Base-by-base conservation (phyloP, 2,113 vertebrate species). In the Emydura subglobosa region DNA sequence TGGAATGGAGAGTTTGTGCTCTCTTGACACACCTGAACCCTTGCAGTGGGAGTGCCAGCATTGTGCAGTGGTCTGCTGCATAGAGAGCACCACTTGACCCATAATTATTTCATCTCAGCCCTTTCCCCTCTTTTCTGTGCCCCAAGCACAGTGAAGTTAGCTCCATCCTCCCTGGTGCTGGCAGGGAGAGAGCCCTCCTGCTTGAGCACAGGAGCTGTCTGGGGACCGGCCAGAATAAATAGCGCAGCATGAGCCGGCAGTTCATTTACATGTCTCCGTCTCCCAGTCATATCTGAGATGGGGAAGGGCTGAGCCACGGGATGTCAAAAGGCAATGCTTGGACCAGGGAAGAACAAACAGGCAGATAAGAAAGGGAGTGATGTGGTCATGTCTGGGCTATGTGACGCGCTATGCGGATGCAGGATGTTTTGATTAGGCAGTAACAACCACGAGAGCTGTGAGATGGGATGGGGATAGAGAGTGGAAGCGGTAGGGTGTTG, bases 381-480 rank as follows among this genome's bases (percentile, higher is more conserved):
- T 94, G 92, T 94, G 34, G 25, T 96, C n/a, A 61, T 1, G 0
- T 82, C 51, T 34, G 31, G 1, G 3, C n/a, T 0, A 0, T 1
- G 4, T 1, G 21, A 55, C 79, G 61, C 0, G 2, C 49, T 25
- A 0, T 72, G 68, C 81, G 68, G 89, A 80, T 86, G 82, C 95
- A 86, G 90, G 92, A 93, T 94, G 90, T 95, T 95, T 95, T 94
- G 72, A 79, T 97, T 95, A 89, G 65, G 91, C 91, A 91, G 0
- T 3, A n/a, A 79, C 31, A 57, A 0, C 0, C 81, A 39, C 68
- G 57, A 21, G 39, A 82, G 57, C 34, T 21, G 68, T 8, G 24
- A 76, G 42, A 42, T 4, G 79, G 89, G 51, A 55, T 21, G 51
- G 24, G 1, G 19, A 61, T 79, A 50, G n/a, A 87, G 79, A 88